These are phyloP conservation scores for Cryptophagus acutangulus DNA, from an alignment of 2,888 invertebrate species.

Conservation along the genomic window DNA sequence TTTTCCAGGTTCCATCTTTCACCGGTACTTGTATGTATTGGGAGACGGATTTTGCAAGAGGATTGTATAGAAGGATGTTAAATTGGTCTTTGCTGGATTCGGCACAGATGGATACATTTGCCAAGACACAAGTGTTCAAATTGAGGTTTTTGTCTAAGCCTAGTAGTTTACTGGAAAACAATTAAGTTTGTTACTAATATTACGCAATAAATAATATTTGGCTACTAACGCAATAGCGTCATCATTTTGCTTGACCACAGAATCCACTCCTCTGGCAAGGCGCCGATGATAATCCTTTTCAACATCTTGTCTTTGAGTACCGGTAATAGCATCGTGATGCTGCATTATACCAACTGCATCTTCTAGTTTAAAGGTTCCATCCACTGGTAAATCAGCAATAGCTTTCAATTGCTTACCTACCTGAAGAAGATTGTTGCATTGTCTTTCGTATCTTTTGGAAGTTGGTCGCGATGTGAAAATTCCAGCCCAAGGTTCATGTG, in stretches of 20 bases:
- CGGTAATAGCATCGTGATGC: constrained; percentile 87
- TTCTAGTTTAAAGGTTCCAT: constrained; percentile 45
- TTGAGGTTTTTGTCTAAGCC: constrained; percentile 1
- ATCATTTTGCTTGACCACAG: constrained; percentile 42
- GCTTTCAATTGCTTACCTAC: constrained; percentile 37
- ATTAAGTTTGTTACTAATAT: neutral
- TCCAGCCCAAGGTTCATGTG: constrained; percentile 69
- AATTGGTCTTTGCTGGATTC: constrained; percentile 28
- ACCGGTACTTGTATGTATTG: constrained; percentile 3
- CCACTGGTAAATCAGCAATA: constrained; percentile 17
- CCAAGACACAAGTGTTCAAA: constrained; percentile 7
- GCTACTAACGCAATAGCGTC: constrained; percentile 15
- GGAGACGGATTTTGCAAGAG: constrained; percentile 4
- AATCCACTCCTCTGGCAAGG: constrained; percentile 57
- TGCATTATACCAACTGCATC: constrained; percentile 78
- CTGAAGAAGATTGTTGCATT: constrained; percentile 53
- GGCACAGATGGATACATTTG: constrained; percentile 3
- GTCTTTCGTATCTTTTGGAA: constrained; percentile 51
- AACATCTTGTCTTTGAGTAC: constrained; percentile 79
- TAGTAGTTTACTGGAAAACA: constrained; percentile 10
- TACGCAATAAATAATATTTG: neutral
- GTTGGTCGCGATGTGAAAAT: constrained; percentile 58
- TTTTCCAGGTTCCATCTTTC: constrained; percentile 51
- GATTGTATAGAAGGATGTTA: neutral
- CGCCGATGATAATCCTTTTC: constrained; percentile 79